Base-by-base conservation (phyloP, 2,888 invertebrate genomes). In the Polietes domitor region DNA sequence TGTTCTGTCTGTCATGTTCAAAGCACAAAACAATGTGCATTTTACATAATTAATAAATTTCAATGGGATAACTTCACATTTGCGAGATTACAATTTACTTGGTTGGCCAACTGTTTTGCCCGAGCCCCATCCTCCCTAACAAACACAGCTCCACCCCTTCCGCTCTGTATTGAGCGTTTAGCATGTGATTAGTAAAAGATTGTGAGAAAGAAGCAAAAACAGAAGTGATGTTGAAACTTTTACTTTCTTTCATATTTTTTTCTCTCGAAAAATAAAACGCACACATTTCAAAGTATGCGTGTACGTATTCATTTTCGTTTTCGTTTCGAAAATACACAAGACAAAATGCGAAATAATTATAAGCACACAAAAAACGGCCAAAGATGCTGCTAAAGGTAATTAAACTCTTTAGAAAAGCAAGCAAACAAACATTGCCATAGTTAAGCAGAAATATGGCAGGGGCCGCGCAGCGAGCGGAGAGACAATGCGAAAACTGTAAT, bases 381-480 rank as follows among this genome's bases (percentile, higher is more conserved):
- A 41, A 71, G 71, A 71, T 71, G 71, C 71, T 50, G 50, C 71
- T 7, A 71, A 71, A 32, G 71, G 47, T 70, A 53, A 71, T 53
- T 71, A 71, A 71, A 71, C 71, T 70, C 70, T 70, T 70, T n/a
- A 70, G 63, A 63, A 63, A 61, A 63, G 5, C 53, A 19, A 63
- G 32, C 32, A 63, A 63, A 24, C 24, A 7, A 58, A 32, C 32
- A 32, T 26, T 7, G 26, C 58, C 58, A 63, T 2, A 17, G n/a
- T 17, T 32, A 19, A 32, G 12, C 2, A 10, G 63, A 12, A 24
- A 4, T 12, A n/a, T n/a, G n/a, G 2, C 28, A 28, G 32, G 0
- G 17, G 17, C 1, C 0, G 15, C 0, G 26, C 0, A 7, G 17
- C 0, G 19, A 17, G 63, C 17, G 9, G 32, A n/a, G n/a, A n/a